Conservation (phyloP, 1,140 invertebrate species). For the Ladona fulva region DNA sequence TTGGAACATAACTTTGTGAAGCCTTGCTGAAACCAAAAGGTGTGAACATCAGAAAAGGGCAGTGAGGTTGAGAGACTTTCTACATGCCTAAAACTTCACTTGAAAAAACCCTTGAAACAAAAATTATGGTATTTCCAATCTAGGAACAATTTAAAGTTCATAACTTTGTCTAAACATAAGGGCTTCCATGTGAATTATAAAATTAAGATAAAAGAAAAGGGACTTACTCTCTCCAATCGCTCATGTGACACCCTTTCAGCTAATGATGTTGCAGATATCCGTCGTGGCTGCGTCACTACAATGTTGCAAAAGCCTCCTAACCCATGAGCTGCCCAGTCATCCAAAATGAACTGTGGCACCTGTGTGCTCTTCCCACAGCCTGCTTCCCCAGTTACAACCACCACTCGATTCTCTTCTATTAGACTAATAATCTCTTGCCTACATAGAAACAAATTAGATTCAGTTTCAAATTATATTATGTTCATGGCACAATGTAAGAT, state of each 20-base stretch:
- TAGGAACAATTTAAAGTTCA: too few species aligned
- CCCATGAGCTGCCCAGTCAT: conserved; percentile 47
- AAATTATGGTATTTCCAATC: too few species aligned
- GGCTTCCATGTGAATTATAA: too few species aligned
- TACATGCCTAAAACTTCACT: too few species aligned
- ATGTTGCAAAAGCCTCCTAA: conserved; percentile 62
- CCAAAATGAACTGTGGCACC: conserved; percentile 80
- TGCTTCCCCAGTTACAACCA: conserved; percentile 82
- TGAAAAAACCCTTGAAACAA: too few species aligned
- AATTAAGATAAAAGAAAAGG: background rate
- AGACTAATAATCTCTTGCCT: conserved; percentile 45
- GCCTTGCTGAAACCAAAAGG: too few species aligned
- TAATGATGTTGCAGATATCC: conserved; percentile 75
- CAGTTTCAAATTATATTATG: too few species aligned
- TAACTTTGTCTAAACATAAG: too few species aligned
- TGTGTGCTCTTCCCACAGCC: conserved; percentile 74
- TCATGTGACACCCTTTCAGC: conserved; percentile 69
- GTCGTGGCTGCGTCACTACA: conserved; percentile 76
- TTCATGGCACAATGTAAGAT: too few species aligned
- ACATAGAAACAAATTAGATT: background rate
- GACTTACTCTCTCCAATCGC: conserved; percentile 34
- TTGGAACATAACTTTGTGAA: too few species aligned
- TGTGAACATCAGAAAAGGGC: too few species aligned
- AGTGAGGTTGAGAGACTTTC: too few species aligned
- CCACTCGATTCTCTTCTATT: conserved; percentile 54